Evolutionary conservation across 2,797 vertebrate genomes (phyloP).

Genomic region (Siniperca undulata): DNA sequence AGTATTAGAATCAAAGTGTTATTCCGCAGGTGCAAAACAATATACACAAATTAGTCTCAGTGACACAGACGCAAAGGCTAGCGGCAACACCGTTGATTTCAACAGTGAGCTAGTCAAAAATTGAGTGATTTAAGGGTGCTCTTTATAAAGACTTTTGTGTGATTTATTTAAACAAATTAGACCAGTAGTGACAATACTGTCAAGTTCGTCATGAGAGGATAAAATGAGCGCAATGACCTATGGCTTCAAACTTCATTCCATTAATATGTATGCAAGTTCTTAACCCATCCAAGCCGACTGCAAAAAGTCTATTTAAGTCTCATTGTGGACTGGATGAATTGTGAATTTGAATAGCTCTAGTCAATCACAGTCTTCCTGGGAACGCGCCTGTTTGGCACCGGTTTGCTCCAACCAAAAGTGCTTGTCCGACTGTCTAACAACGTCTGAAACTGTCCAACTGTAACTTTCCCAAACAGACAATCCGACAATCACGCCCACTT

Average conservation of each 20-base stretch:
- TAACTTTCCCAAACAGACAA: not conserved
- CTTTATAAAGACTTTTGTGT: not conserved
- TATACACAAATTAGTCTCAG: not conserved
- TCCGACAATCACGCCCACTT: too few species aligned
- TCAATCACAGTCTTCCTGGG: not conserved
- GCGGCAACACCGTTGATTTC: not conserved
- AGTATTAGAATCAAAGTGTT: slow-evolving; percentile 8
- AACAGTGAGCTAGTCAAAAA: too few species aligned
- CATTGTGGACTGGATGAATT: not conserved
- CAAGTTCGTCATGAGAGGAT: not conserved
- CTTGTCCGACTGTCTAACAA: not conserved
- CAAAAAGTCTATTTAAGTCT: not conserved
- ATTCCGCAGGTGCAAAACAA: not conserved
- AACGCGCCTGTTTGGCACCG: too few species aligned
- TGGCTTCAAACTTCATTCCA: not conserved
- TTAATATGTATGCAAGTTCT: slow-evolving; percentile 6
- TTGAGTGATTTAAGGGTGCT: too few species aligned
- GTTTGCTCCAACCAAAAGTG: too few species aligned
- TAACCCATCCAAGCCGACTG: not conserved
- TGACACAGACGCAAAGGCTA: not conserved
- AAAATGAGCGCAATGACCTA: not conserved
- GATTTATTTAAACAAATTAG: not conserved
- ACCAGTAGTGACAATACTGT: too few species aligned
- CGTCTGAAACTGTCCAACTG: not conserved
- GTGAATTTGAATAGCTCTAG: not conserved